Evolutionary conservation across 2,888 invertebrate species (phyloP).

Genomic region (Drosophila pseudotakahashii): DNA sequence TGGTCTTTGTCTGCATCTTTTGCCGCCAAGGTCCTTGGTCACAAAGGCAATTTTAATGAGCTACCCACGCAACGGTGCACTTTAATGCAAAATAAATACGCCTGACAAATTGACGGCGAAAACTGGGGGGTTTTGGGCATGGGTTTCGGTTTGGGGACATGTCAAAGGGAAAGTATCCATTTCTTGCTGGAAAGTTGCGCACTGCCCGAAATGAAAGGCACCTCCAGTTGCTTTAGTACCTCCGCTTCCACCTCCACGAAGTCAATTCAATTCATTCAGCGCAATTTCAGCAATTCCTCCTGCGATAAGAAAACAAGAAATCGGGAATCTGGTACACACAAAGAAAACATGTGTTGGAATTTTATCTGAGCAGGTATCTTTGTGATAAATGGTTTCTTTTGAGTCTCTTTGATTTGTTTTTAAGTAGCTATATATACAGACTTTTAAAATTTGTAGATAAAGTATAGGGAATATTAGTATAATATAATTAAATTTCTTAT

Average conservation of each 20-base stretch:
- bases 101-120: conserved; percentile 52
- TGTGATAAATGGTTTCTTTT: neutral
- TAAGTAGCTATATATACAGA: neutral
- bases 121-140: neutral
- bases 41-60: conserved; percentile 75
- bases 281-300: conserved; percentile 38
- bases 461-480: neutral
- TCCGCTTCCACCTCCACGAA: conserved; percentile 2
- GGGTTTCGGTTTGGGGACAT: conserved; percentile 4
- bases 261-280: conserved; percentile 42
- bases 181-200: conserved; percentile 24
- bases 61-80: conserved; percentile 72
- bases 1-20: conserved; percentile 48
- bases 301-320: conserved; percentile 32
- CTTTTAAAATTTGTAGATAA: neutral
- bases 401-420: neutral
- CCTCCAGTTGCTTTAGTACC: neutral
- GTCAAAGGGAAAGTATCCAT: conserved; percentile 58
- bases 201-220: conserved; percentile 23
- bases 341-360: neutral
- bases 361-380: neutral
- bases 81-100: conserved; percentile 76
- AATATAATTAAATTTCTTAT: neutral
- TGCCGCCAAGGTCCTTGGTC: conserved; percentile 34
- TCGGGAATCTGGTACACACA: conserved; percentile 4